Base-by-base conservation (phyloP, 2,888 invertebrate genomes). In the Idaea aversata region DNA sequence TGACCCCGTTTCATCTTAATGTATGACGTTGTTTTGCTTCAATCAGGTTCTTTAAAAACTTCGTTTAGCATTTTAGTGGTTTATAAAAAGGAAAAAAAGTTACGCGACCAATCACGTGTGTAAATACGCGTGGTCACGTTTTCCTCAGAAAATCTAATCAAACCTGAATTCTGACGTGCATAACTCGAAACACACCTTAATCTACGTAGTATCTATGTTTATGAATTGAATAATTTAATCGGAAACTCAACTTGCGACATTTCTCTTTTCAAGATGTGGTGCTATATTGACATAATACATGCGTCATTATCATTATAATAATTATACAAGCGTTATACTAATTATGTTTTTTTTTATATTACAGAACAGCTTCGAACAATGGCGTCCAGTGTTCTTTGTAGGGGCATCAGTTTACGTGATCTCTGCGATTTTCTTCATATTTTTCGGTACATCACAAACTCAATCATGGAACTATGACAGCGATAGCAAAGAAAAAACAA, bases 301-400 rank as follows among this genome's bases (percentile, higher is more conserved):
- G 13, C 47, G 47, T 47, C 47, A 47, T 4, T 13, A 25, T 47
- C 10, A 47, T 47, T 10, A 47, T 4, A 7, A 47, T 47, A 2
- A 47, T 47, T 47, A 10, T 47, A 47, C 10, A 47, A 13, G 13
- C 7, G 13, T 47, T 13, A 47, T 10, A 4, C 13, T 5, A 7
- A 47, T 7, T 47, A 57, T 65, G 65, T 67, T 61, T 64, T 62
- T 64, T 66, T 65, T 65, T 15, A 36, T 70, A 70, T 90, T 90
- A 68, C 85, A 97, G 96, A 96, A 96, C 75, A 95, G 95, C 59
- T 93, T 96, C 69, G 93, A 94, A 61, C 94, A 96, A 78, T 97
- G 97, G 97, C 94, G 95, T 64, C 93, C 94, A 62, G 94, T 96
- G 67, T 97, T 97, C 82, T 94, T 95, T 83, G 94, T 96, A 61